A percentile compares a stretch with the other conserved stretches of the same genome.
These are phyloP conservation scores for Rapana venosa DNA, from an alignment of 2,888 invertebrate species.

Conservation along the genomic window DNA sequence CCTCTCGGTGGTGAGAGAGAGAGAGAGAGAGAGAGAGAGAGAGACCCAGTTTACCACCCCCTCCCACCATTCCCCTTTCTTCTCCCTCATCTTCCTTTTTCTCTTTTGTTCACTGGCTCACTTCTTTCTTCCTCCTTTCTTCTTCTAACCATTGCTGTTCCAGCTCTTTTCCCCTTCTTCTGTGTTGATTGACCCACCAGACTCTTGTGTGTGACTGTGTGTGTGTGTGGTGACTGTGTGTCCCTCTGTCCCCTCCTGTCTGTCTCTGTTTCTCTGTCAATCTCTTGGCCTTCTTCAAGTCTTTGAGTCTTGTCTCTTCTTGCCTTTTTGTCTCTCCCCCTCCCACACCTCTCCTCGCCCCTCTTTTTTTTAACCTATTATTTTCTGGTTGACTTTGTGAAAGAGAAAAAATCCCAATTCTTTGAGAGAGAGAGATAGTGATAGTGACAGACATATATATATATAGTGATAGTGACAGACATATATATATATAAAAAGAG, in stretches of 20 bases:
- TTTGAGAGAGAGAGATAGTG: too few relatives aligned
- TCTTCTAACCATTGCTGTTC: background rate
- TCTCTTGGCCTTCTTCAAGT: background rate
- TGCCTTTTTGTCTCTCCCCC: background rate
- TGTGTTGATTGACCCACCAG: background rate
- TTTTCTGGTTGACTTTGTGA: too few relatives aligned
- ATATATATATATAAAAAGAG: too few relatives aligned
- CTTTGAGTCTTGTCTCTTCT: too few relatives aligned
- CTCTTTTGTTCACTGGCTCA: background rate
- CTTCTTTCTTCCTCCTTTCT: background rate
- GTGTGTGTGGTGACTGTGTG: background rate
- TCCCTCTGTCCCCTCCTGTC: background rate
- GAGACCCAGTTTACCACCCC: background rate
- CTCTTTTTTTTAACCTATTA: too few relatives aligned
- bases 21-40: too few relatives aligned
- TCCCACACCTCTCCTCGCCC: background rate
- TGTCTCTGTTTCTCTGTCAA: background rate
- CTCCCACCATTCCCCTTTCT: background rate
- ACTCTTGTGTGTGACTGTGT: background rate
- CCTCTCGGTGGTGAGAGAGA: too few relatives aligned
- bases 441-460: too few relatives aligned
- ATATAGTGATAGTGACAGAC: too few relatives aligned
- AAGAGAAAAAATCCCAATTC: too few relatives aligned
- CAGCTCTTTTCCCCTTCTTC: background rate
- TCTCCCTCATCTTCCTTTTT: background rate